Percentiles rank a stretch among this genome's conserved stretches.
Conservation (phyloP, 2,888 invertebrate species). For the Zhuqinia jingwanae region DNA sequence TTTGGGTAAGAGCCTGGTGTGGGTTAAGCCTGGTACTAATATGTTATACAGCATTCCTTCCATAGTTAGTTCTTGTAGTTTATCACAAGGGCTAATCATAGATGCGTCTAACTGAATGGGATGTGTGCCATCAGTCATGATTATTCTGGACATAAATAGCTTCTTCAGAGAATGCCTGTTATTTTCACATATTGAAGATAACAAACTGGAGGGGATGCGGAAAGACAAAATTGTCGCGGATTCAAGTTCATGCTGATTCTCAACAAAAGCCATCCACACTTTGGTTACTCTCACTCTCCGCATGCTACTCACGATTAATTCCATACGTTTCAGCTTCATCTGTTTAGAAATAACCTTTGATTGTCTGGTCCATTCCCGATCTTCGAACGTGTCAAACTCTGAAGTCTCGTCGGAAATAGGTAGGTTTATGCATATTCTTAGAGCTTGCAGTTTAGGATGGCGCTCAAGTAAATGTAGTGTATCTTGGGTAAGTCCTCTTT, state of each 20-base stretch:
- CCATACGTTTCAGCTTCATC: constrained; percentile 50
- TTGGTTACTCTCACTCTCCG: constrained; percentile 42
- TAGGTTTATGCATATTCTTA: constrained; percentile 60
- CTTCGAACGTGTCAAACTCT: constrained; percentile 38
- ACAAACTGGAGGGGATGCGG: constrained; percentile 7
- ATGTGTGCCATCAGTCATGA: constrained; percentile 13
- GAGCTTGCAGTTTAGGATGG: constrained; percentile 12
- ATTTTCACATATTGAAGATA: constrained; percentile 44
- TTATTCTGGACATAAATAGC: constrained; percentile 39
- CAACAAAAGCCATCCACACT: constrained; percentile 60
- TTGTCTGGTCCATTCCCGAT: constrained; percentile 52
- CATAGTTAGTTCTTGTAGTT: constrained; percentile 31
- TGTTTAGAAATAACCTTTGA: constrained; percentile 31
- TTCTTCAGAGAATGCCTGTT: constrained; percentile 26
- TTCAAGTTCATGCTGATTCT: constrained; percentile 51
- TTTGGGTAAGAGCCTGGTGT: constrained; percentile 25
- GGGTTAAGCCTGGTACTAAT: constrained; percentile 14
- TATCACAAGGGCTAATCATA: constrained; percentile 26
- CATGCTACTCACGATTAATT: constrained; percentile 62
- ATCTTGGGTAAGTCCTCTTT: constrained; percentile 5
- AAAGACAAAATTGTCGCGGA: constrained; percentile 39
- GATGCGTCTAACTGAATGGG: constrained; percentile 40
- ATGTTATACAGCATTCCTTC: constrained; percentile 55
- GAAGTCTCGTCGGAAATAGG: constrained; percentile 37
- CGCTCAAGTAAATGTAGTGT: constrained; percentile 48